phyloP scores from a whole-genome alignment of 2,113 vertebrate genomes.

The Oreochromis niloticus region DNA sequence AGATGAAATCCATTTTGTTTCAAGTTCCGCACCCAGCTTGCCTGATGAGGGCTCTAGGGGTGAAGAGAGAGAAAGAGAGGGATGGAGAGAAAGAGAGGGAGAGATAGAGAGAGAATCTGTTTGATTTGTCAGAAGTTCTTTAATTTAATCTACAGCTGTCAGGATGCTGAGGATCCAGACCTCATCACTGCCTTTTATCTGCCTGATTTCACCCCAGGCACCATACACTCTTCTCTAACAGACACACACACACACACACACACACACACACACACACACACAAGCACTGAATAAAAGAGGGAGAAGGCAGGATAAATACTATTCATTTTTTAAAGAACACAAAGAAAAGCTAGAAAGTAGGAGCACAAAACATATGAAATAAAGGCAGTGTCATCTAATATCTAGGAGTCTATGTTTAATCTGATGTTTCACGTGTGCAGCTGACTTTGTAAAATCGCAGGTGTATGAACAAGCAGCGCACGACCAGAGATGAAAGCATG shows the following conservation, averaged over 20 bases:
- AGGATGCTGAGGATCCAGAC: conserved; percentile 89
- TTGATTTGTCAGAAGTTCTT: conserved; percentile 98
- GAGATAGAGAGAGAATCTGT: conserved; percentile 78
- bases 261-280: conserved; percentile 3
- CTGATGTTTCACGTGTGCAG: background rate
- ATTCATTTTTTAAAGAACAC: conserved; percentile 39
- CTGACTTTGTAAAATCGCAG: conserved; percentile 3
- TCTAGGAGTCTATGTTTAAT: background rate
- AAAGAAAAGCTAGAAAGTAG: conserved; percentile 18
- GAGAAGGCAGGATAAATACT: background rate
- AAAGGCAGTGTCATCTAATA: background rate
- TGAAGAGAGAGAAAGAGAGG: conserved; percentile 63
- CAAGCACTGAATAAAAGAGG: background rate
- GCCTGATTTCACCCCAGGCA: conserved; percentile 84
- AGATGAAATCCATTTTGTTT: conserved; percentile 99
- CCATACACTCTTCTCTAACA: conserved; percentile 54
- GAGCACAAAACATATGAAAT: background rate
- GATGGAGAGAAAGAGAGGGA: conserved; percentile 66
- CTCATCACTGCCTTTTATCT: conserved; percentile 87
- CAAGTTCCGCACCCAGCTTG: conserved; percentile 85
- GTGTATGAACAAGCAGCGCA: background rate
- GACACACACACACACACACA: conserved; percentile 27
- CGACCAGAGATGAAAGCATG: background rate
- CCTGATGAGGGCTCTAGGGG: conserved; percentile 87
- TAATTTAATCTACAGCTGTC: conserved; percentile 99